These are phyloP conservation scores for Neuroterus valhalla DNA, from an alignment of 1,140 invertebrate genomes.

Conservation along the genomic window DNA sequence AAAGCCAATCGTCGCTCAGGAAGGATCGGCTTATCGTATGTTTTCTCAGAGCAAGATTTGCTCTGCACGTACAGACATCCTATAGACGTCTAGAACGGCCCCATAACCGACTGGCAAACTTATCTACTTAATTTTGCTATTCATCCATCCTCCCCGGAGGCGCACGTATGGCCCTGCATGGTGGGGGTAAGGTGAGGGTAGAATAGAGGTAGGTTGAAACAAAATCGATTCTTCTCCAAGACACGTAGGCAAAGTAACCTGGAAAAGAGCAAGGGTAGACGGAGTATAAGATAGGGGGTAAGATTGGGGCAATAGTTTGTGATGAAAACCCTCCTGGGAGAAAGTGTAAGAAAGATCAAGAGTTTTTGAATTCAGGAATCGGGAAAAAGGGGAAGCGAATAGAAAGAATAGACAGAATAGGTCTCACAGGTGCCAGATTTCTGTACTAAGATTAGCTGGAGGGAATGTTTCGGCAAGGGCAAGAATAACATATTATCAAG, in stretches of 20 bases:
- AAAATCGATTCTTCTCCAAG: slow-evolving; percentile 26
- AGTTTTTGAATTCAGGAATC: no score
- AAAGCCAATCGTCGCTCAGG: slow-evolving; percentile 29
- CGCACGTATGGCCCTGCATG: not conserved
- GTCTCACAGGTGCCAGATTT: no score
- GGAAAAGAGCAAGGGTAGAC: not conserved
- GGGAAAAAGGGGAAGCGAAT: no score
- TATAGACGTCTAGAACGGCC: slow-evolving; percentile 23
- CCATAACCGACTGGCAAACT: slow-evolving; percentile 21
- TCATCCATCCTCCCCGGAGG: slow-evolving; percentile 24
- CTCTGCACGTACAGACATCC: not conserved
- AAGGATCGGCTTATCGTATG: slow-evolving; percentile 29
- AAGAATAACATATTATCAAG: no score
- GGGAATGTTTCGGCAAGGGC: no score
- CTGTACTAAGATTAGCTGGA: no score
- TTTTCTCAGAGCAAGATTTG: slow-evolving; percentile 21
- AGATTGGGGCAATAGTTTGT: not conserved
- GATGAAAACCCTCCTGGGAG: no score
- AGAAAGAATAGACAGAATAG: no score
- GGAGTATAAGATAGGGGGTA: not conserved
- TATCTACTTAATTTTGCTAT: slow-evolving; percentile 29
- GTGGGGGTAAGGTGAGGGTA: not conserved
- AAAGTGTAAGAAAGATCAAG: no score
- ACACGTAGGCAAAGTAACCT: slow-evolving; percentile 8
- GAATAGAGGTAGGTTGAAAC: not conserved